These are phyloP conservation scores for Crenuchus spilurus DNA, from an alignment of 2,797 vertebrate genomes.

Conservation along the genomic window DNA sequence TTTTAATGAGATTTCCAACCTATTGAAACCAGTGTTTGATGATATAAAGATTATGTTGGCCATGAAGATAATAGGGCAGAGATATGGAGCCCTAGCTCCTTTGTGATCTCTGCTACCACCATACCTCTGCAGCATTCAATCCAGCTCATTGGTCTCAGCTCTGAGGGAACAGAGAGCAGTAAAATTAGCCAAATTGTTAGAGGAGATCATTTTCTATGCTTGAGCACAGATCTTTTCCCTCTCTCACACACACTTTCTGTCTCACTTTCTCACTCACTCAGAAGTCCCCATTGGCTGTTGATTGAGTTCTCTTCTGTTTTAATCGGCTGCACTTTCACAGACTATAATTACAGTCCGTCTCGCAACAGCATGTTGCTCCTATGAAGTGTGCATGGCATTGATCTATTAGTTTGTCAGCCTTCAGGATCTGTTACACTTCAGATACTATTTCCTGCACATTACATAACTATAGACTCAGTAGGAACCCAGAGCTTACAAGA, in stretches of 20 bases:
- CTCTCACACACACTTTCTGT: not conserved
- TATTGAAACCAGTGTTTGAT: constrained; percentile 18
- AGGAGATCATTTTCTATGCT: constrained; percentile 13
- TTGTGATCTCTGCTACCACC: not conserved
- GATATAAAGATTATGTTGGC: constrained; percentile 34
- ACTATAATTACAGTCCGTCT: constrained; percentile 42
- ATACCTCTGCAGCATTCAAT: not conserved
- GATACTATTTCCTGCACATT: constrained; percentile 33
- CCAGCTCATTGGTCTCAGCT: not conserved
- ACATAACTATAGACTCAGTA: not conserved
- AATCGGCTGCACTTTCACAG: constrained; percentile 33
- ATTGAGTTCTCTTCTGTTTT: constrained; percentile 43
- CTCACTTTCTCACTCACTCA: not conserved
- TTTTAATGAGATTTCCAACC: constrained; percentile 38
- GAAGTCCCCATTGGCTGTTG: not conserved
- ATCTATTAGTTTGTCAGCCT: constrained; percentile 44
- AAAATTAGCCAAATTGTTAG: constrained; percentile 10
- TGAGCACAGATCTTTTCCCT: constrained; percentile 20
- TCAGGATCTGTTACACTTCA: constrained; percentile 33
- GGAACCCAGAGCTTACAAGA: constrained; percentile 10
- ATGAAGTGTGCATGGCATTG: constrained; percentile 34
- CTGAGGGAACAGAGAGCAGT: not conserved
- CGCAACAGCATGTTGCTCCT: constrained; percentile 18
- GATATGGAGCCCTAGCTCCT: not conserved
- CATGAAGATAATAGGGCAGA: not conserved